Evolutionary conservation across 2,797 vertebrate genomes (phyloP).

Genomic region (Xiphophorus birchmanni): DNA sequence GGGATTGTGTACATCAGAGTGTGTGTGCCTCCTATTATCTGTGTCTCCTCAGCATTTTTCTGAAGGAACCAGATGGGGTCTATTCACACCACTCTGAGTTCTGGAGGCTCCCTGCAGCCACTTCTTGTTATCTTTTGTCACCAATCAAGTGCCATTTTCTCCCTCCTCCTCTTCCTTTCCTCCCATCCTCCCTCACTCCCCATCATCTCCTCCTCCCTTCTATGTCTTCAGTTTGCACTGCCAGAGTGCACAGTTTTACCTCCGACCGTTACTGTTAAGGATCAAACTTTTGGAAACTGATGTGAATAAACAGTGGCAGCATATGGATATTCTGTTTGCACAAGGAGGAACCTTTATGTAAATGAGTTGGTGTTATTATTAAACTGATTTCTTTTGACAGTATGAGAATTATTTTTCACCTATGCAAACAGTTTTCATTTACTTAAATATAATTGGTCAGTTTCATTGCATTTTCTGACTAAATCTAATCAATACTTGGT

Average conservation of each 20-base stretch:
- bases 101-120: slow-evolving; percentile 85
- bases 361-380: neutral
- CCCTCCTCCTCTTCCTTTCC: slow-evolving; percentile 24
- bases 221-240: slow-evolving; percentile 30
- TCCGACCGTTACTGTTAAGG: neutral
- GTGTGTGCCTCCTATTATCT: slow-evolving; percentile 69
- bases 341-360: neutral
- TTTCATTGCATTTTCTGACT: too few species aligned
- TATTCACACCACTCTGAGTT: slow-evolving; percentile 87
- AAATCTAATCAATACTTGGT: too few species aligned
- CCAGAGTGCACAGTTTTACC: slow-evolving; percentile 36
- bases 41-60: slow-evolving; percentile 74
- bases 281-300: neutral
- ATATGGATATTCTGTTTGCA: neutral
- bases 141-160: slow-evolving; percentile 83
- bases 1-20: slow-evolving; percentile 19
- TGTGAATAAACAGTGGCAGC: neutral
- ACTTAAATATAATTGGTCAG: too few species aligned
- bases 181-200: slow-evolving; percentile 20
- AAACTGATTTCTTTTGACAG: neutral
- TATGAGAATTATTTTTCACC: too few species aligned
- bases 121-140: slow-evolving; percentile 89
- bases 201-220: slow-evolving; percentile 4
- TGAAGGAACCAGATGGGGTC: slow-evolving; percentile 85
- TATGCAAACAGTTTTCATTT: too few species aligned